These are phyloP conservation scores for Champsocephalus esox DNA, from an alignment of 2,797 vertebrate genomes.

Conservation along the genomic window DNA sequence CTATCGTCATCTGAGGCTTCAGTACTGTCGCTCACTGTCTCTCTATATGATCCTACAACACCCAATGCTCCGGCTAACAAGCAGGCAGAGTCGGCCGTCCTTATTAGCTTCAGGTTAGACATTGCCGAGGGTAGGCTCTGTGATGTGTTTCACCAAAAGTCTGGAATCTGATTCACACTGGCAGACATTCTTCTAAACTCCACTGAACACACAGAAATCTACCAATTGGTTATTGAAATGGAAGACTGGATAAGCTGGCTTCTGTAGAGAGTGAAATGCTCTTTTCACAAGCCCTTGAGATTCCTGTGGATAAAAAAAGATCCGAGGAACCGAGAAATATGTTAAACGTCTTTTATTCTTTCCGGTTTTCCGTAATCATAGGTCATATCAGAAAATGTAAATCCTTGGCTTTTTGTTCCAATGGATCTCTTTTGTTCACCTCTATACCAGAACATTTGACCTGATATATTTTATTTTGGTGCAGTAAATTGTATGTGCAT, in stretches of 20 bases:
- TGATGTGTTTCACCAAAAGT: slow-evolving; percentile 40
- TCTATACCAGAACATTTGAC: slow-evolving; percentile 32
- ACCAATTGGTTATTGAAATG: slow-evolving; percentile 41
- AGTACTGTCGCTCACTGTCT: slow-evolving; percentile 20
- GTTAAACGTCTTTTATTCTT: slow-evolving; percentile 23
- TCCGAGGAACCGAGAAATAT: slow-evolving; percentile 21
- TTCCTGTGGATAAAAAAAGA: slow-evolving; percentile 39
- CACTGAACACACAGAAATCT: slow-evolving; percentile 34
- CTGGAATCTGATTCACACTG: slow-evolving; percentile 30
- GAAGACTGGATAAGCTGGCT: slow-evolving; percentile 21
- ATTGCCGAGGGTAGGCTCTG: slow-evolving; percentile 21
- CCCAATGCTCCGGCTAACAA: slow-evolving; percentile 55
- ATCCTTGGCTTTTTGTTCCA: slow-evolving; percentile 30
- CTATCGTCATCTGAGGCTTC: slow-evolving; percentile 8
- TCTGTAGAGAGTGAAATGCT: slow-evolving; percentile 5
- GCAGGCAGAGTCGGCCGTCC: slow-evolving; percentile 39
- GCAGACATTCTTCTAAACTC: slow-evolving; percentile 34
- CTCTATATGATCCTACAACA: slow-evolving; percentile 37
- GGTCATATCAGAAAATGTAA: slow-evolving; percentile 29
- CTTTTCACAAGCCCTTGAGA: slow-evolving; percentile 39
- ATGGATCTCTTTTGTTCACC: neutral
- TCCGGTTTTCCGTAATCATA: slow-evolving; percentile 23
- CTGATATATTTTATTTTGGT: slow-evolving; percentile 20
- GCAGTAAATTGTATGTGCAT: neutral
- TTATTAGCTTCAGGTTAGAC: slow-evolving; percentile 52